These are phyloP conservation scores for Diarsia mendica DNA, from an alignment of 2,888 invertebrate genomes.

Conservation along the genomic window DNA sequence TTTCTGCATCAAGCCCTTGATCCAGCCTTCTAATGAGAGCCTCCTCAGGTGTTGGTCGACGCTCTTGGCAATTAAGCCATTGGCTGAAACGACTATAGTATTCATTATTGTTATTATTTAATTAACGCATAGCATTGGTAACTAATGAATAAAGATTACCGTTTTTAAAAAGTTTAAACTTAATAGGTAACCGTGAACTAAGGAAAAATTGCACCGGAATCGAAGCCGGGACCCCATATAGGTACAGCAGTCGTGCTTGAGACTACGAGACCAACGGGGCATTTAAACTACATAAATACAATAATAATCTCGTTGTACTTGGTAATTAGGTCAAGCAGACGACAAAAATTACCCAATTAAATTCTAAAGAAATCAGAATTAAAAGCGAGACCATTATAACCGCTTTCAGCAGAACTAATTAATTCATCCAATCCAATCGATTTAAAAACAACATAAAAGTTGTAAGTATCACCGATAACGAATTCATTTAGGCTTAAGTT, in stretches of 20 bases:
- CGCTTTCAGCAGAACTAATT: slow-evolving; percentile 49
- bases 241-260: too few relatives aligned
- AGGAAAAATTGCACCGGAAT: too few relatives aligned
- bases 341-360: slow-evolving; percentile 3
- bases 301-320: neutral
- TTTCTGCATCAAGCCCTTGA: too few relatives aligned
- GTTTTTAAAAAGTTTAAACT: neutral
- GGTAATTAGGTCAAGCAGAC: neutral
- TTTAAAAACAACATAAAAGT: slow-evolving; percentile 17
- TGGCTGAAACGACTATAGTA: too few relatives aligned
- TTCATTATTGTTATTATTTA: too few relatives aligned
- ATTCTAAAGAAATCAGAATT: neutral
- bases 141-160: neutral
- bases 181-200: neutral
- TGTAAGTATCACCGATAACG: slow-evolving; percentile 12
- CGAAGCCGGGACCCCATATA: too few relatives aligned
- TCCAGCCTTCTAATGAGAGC: too few relatives aligned
- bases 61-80: too few relatives aligned
- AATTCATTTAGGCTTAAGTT: slow-evolving; percentile 33
- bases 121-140: neutral
- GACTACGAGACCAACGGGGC: too few relatives aligned
- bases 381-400: slow-evolving; percentile 14
- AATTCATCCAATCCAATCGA: slow-evolving; percentile 30
- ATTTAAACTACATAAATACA: neutral
- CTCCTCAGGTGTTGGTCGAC: too few relatives aligned